Evolutionary conservation across 2,113 vertebrate species (phyloP).

Genomic region (Macquaria ambigua): DNA sequence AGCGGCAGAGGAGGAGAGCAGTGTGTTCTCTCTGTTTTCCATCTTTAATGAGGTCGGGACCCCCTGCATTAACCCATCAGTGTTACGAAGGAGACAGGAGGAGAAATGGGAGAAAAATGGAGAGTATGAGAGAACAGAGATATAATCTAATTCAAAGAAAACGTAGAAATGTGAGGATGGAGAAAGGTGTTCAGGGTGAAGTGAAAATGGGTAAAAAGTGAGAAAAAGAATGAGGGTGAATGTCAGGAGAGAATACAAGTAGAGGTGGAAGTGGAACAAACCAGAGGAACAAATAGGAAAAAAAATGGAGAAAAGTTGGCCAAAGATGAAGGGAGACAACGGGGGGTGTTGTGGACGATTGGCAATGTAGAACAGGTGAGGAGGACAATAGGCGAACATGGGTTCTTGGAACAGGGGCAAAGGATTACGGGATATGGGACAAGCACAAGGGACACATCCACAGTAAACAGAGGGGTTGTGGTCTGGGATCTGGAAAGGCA

Average conservation of each 20-base stretch:
- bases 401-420: slow-evolving; percentile 73
- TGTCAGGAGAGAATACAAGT: not conserved
- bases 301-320: slow-evolving; percentile 46
- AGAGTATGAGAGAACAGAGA: not conserved
- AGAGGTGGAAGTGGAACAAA: slow-evolving; percentile 20
- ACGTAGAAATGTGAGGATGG: not conserved
- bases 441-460: slow-evolving; percentile 67
- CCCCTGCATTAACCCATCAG: slow-evolving; percentile 24
- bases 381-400: slow-evolving; percentile 69
- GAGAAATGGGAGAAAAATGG: slow-evolving; percentile 2
- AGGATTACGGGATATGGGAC: slow-evolving; percentile 82
- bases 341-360: slow-evolving; percentile 45
- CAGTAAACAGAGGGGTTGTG: slow-evolving; percentile 72
- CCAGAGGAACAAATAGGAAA: not conserved
- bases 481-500: slow-evolving; percentile 65
- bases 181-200: not conserved
- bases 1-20: slow-evolving; percentile 16
- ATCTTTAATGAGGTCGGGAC: slow-evolving; percentile 54
- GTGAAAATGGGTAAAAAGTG: not conserved
- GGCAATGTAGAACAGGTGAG: slow-evolving; percentile 73
- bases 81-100: not conserved
- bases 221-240: not conserved
- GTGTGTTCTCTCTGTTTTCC: slow-evolving; percentile 43
- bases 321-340: slow-evolving; percentile 61
- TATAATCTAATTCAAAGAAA: slow-evolving; percentile 6